Evolutionary conservation across 1,140 invertebrate genomes (phyloP), one percentile per base, ranked within the genome.

Genomic region (Phymorhynchus buccinoides): DNA sequence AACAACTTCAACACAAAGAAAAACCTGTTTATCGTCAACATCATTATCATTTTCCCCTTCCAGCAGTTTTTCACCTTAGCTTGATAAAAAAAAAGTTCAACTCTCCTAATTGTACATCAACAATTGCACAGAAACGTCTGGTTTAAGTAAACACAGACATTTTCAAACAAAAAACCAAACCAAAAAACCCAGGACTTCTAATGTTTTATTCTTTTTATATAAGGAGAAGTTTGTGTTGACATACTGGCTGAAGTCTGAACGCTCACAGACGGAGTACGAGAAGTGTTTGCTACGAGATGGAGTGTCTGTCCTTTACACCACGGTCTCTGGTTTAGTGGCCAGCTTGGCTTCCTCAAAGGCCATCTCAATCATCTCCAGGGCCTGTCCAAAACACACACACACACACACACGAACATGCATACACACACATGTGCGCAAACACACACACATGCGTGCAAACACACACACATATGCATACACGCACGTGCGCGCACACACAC

Each of bases 301-400:
- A 6, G 18, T 48, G 37, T 44, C 71, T 78, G 30, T 6, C 42
- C 32, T 18, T 89, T 84, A 92, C 56, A 92, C 90, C 87, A 92
- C 91, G 35, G 92, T 92, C 80, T 93, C 92, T 68, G 92, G 92
- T 94, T 98, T 98, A 89, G 96, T 96, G 90, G 96, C 96, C 94
- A 98, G 95, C 90, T 98, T 96, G 0, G 91, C 92, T 88, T 93
- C 92, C 79, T 90, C 88, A 92, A 97, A 97, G 90, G 98, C 97
- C 87, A 97, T 95, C 93, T 98, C 97, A 94, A 97, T 97, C 95
- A 98, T 96, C 93, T 99, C 97, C 93, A 98, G 95, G 89, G 97
- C 95, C 97, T 98, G 95, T 77, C 95, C 35, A n/a, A n/a, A n/a
- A n/a, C n/a, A n/a, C n/a, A 75, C 71, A 73, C 71, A 71, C 66